Evolutionary conservation across 2,888 invertebrate species (phyloP).

Genomic region (Pherbina coryleti): DNA sequence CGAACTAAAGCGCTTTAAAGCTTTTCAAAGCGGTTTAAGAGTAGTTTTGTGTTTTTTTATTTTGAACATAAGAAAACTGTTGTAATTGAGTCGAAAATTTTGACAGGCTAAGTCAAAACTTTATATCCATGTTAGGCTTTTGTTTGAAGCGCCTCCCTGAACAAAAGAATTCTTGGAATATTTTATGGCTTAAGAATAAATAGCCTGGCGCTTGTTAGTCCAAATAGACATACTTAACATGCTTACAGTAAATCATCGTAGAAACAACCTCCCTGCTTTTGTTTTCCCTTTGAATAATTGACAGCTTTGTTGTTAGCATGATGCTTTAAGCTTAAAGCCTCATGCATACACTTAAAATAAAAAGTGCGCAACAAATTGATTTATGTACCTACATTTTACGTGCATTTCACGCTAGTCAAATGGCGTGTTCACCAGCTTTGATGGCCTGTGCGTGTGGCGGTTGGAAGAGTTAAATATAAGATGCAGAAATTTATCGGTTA

Average conservation of each 20-base stretch:
- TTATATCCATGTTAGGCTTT: too few relatives aligned
- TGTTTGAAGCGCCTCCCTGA: too few relatives aligned
- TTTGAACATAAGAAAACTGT: background rate
- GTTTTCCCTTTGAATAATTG: background rate
- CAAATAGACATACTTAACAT: too few relatives aligned
- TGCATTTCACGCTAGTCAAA: background rate
- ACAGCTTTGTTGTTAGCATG: too few relatives aligned
- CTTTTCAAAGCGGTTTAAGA: constrained; percentile 22
- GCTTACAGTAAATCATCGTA: too few relatives aligned
- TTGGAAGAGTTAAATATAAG: too few relatives aligned
- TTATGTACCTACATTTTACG: background rate
- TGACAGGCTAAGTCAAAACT: constrained; percentile 11
- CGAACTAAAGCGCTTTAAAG: constrained; percentile 30
- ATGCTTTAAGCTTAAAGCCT: background rate
- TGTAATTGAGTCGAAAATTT: constrained; percentile 28
- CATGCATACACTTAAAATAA: background rate
- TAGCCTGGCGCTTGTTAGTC: too few relatives aligned
- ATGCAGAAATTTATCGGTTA: too few relatives aligned
- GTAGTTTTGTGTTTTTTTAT: background rate
- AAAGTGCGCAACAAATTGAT: background rate
- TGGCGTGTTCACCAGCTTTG: background rate
- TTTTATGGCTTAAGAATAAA: too few relatives aligned
- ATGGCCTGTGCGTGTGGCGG: too few relatives aligned
- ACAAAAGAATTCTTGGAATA: too few relatives aligned
- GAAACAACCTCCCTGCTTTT: background rate